These are phyloP conservation scores for Aspidiotus rigidus DNA, from an alignment of 2,888 invertebrate species.

Conservation along the genomic window DNA sequence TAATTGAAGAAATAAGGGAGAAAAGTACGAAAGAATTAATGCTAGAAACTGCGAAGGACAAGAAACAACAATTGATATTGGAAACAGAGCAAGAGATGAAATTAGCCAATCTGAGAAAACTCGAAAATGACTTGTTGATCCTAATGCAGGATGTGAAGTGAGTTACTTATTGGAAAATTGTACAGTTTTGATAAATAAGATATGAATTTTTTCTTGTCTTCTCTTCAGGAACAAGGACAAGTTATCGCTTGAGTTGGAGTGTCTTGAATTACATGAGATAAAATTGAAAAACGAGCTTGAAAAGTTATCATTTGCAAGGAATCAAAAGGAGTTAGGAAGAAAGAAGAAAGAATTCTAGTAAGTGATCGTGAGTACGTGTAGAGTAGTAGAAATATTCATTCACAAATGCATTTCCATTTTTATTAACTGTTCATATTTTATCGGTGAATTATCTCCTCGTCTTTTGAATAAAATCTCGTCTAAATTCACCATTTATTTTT, in stretches of 20 bases:
- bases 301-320: slow-evolving; percentile 17
- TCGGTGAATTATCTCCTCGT: too few relatives aligned
- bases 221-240: slow-evolving; percentile 13
- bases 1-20: slow-evolving; percentile 29
- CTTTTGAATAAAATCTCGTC: too few relatives aligned
- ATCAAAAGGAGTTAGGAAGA: slow-evolving; percentile 19
- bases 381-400: neutral
- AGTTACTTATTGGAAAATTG: neutral
- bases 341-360: slow-evolving; percentile 19
- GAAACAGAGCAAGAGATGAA: slow-evolving; percentile 8
- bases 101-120: slow-evolving; percentile 7
- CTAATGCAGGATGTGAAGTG: slow-evolving; percentile 34
- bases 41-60: slow-evolving; percentile 21
- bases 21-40: slow-evolving; percentile 28
- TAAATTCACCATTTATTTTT: too few relatives aligned
- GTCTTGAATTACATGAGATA: slow-evolving; percentile 13
- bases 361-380: neutral
- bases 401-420: neutral
- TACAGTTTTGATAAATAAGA: too few relatives aligned
- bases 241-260: slow-evolving; percentile 6
- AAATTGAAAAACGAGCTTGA: slow-evolving; percentile 21
- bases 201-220: too few relatives aligned
- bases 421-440: too few relatives aligned
- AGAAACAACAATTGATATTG: neutral
- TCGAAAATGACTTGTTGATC: slow-evolving; percentile 12